A percentile compares a stretch with the other conserved stretches of the same genome.
Conservation (phyloP, 92 coral and sea anemone species). For the Scolanthus callimorphus region DNA sequence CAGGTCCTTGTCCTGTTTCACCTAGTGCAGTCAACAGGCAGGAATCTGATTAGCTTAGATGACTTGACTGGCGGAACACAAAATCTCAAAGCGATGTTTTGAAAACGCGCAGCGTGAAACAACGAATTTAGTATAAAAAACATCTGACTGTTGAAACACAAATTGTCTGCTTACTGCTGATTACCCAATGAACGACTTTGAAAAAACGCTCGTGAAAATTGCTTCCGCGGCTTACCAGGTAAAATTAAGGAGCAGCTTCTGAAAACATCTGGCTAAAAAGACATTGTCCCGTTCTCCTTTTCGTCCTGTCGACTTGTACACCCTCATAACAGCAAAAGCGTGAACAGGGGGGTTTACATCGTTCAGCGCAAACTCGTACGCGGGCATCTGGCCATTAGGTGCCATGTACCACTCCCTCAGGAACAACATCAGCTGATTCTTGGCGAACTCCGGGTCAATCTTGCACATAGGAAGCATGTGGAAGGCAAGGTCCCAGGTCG, state of each 20-base stretch:
- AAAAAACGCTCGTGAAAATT: too few relatives aligned
- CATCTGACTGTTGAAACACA: too few relatives aligned
- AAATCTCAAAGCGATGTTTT: too few relatives aligned
- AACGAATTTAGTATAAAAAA: too few relatives aligned
- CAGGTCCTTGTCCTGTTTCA: too few relatives aligned
- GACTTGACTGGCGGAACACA: too few relatives aligned
- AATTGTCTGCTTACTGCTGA: too few relatives aligned
- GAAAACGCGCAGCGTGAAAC: too few relatives aligned
- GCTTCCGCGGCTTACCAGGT: constrained; percentile 90
- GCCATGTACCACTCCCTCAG: constrained; percentile 98
- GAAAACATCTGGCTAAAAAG: constrained; percentile 89
- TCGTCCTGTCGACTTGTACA: constrained; percentile 90
- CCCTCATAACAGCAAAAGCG: constrained; percentile 83
- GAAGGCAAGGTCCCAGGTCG: constrained; percentile 96
- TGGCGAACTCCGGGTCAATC: constrained; percentile 95
- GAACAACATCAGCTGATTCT: constrained; percentile 77
- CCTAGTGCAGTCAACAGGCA: too few relatives aligned
- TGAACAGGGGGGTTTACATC: constrained; percentile 99
- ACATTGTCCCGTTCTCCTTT: constrained; percentile 80
- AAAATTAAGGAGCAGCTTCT: constrained; percentile 88
- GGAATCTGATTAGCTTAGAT: too few relatives aligned
- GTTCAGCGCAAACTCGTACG: constrained; percentile 94
- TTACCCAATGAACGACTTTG: too few relatives aligned
- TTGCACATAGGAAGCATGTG: constrained; percentile 94
- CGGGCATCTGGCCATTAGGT: constrained; percentile 96